Conservation (phyloP, 2,797 vertebrate species). For the Tympanoctomys barrerae region DNA sequence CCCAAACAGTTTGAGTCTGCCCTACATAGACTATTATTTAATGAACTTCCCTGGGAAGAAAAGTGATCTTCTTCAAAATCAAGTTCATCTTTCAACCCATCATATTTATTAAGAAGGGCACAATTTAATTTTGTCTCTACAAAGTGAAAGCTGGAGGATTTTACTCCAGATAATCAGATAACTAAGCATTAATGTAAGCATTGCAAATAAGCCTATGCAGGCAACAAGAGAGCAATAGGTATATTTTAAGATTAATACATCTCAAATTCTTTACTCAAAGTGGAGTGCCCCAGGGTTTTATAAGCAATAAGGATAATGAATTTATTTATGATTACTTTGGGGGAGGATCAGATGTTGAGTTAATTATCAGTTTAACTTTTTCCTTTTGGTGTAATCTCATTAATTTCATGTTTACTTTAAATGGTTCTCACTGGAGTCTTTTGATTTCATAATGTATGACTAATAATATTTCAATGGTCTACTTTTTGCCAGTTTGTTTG, state of each 20-base stretch:
- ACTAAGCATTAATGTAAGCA: conserved; percentile 15
- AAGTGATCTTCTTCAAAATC: conserved; percentile 50
- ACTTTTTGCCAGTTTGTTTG: conserved; percentile 39
- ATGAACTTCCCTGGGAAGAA: neutral
- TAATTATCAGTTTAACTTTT: conserved; percentile 63
- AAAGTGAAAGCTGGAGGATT: conserved; percentile 20
- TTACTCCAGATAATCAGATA: neutral
- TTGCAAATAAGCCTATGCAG: neutral
- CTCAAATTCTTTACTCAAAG: neutral
- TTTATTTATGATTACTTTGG: conserved; percentile 62
- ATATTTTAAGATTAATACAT: neutral
- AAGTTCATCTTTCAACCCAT: neutral
- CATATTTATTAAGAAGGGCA: neutral
- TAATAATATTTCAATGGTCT: conserved; percentile 50
- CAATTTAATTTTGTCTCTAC: conserved; percentile 30
- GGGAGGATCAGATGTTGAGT: conserved; percentile 6
- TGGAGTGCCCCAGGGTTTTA: neutral
- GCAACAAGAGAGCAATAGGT: conserved; percentile 1
- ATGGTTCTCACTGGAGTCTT: conserved; percentile 44
- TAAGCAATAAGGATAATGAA: conserved; percentile 20
- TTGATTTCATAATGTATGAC: conserved; percentile 50
- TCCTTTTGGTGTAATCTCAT: conserved; percentile 68
- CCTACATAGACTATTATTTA: neutral
- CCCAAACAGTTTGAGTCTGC: neutral
- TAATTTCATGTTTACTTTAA: conserved; percentile 71